Evolutionary conservation across 2,797 vertebrate genomes (phyloP), one percentile per base, ranked within the genome.

Genomic region (Tenualosa ilisha): DNA sequence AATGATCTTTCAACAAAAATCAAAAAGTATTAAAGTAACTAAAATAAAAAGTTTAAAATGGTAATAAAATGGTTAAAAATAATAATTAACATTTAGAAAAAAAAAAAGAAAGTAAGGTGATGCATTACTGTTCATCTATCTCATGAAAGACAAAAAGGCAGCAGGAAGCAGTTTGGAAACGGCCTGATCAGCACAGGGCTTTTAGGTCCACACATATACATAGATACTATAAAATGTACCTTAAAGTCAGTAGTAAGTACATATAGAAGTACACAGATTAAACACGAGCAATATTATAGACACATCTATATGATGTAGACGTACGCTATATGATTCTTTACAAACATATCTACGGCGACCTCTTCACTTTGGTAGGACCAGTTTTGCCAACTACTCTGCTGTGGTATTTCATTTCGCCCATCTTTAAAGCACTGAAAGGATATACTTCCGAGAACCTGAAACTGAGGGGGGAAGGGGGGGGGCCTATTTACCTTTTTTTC

Each of bases 91-190:
- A 56, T 56, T 56, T 40, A 22, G 17, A 43, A 82, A 85, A 13
- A 50, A 22, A 22, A 82, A 85, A 13, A 50, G 17, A 22, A 37
- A 43, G 11, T 4, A 13, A 75, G 68, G 72, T 79, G 72, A 43
- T 46, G 72, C 17, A 3, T 46, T 22, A 79, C 37, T 22, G 17
- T 79, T 22, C 7, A 37, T 79, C 68, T 12, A 75, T 31, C 37
- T 20, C 46, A 20, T 40, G 68, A 82, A 43, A 1, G 43, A 88
- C 72, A 72, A 54, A 81, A 54, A 88, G 85, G 84, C 85, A 89
- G 85, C 85, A 89, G 84, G 87, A 50, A 59, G 79, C 84, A 83
- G 85, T 40, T 46, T 79, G 49, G 40, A 79, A 79, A 79, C 22
- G 37, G 40, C 72, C 72, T 40, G 1, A 20, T 20, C 72, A 79